Base-by-base conservation (phyloP, 2,888 invertebrate species). In the Electrophaes corylata region DNA sequence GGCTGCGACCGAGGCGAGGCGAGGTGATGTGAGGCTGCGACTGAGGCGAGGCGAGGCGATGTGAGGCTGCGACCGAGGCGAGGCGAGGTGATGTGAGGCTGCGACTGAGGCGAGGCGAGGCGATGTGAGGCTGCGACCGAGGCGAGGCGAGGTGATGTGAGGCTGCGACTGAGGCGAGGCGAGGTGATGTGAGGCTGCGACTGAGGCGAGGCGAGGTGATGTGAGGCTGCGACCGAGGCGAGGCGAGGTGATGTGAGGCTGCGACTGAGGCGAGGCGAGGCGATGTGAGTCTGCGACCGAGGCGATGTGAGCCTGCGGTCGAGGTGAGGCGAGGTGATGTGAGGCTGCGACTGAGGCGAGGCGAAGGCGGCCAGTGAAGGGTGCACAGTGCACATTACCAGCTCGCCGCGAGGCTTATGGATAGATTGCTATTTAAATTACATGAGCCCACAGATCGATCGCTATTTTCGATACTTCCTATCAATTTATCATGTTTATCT, bases 351-450 rank as follows among this genome's bases (percentile, higher is more conserved):
- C 20, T 3, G 20, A 5, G 20, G 20, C 20, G 3, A n/a, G n/a
- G n/a, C n/a, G n/a, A n/a, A 1, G 26, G 26, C 10, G 6, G 26
- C 6, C 8, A 12, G 33, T 12, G 10, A 10, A 18, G 18, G 39
- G 18, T 18, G 57, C 54, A 52, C 60, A 45, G 18, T 18, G 57
- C 54, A 52, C 60, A 45, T 52, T 45, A 55, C 51, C 55, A 41
- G 33, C 50, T 33, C 47, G 40, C 12, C 18, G 33, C 33, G 33
- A 33, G 33, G 4, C 33, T 4, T 33, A 10, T 6, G 26, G 26
- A 10, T 29, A 29, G 26, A 29, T 29, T 29, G 26, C 26, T 29
- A 10, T 29, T 29, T 29, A 29, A 29, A 10, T 29, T 29, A 29
- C 26, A 29, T 12, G 3, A 35, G 19, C 16, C 14, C 49, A 11